Evolutionary conservation across 2,888 invertebrate species (phyloP), one percentile per base, ranked within the genome.

Genomic region (Drosophila rellima): DNA sequence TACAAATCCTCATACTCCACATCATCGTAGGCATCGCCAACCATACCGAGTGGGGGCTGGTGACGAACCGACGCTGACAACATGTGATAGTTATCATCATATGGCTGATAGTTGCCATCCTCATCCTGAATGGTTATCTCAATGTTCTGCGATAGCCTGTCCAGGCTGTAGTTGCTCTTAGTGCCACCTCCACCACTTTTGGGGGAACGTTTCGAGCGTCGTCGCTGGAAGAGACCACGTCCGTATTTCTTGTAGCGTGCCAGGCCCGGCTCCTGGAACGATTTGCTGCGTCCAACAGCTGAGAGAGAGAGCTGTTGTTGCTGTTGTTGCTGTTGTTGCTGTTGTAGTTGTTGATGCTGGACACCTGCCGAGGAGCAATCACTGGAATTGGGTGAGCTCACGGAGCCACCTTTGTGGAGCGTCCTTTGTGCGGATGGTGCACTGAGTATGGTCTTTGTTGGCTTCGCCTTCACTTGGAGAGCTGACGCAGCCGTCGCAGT

Each of bases 91-190:
- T 92, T 90, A 64, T 92, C 92, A 54, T 92, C 92, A 33, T 92
- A 92, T 3, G 89, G 89, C 80, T 90, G 90, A 77, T 83, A 91
- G 65, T 92, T 91, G 20, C 92, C 92, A 76, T 92, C 90, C 71
- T 91, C 92, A 60, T 93, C 92, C 78, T 92, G 92, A 59, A 92
- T 91, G 48, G 90, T 91, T 26, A 92, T 93, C 74, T 92, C 92
- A 62, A 92, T 92, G 78, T 91, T 92, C 57, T 92, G 92, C 61
- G 92, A 92, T 37, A 91, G 78, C 17, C 91, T 84, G 74, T 92
- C 92, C 71, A 92, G 80, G 68, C 90, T 92, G 66, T 90, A 91
- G 68, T 92, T 91, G 80, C 91, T 92, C 45, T 85, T 88, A 45
- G 78, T 81, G 33, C 66, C 74, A 4, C 72, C 73, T 5, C 5